Conservation (phyloP, 2,113 vertebrate species). For the Antechinus flavipes region DNA sequence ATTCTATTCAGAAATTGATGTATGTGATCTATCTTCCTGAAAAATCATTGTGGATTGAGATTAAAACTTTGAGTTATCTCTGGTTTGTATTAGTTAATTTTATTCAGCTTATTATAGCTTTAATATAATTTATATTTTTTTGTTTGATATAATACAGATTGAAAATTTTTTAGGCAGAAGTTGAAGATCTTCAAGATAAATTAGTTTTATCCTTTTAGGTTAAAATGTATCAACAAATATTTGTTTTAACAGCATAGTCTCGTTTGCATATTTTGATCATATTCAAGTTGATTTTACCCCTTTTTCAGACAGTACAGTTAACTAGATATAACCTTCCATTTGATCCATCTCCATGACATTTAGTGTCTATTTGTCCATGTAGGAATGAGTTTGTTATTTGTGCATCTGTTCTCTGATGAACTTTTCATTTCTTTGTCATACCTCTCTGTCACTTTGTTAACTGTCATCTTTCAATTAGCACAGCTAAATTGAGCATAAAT, state of each 20-base stretch:
- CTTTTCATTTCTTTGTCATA: background rate
- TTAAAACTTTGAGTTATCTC: background rate
- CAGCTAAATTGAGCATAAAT: background rate
- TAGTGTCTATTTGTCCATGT: background rate
- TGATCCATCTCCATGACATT: background rate
- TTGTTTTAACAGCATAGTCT: constrained; percentile 34
- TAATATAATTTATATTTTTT: constrained; percentile 25
- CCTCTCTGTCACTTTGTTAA: background rate
- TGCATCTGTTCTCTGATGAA: background rate
- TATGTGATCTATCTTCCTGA: background rate
- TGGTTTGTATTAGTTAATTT: background rate
- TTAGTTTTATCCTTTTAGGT: constrained; percentile 13
- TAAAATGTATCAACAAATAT: background rate
- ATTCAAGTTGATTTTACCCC: background rate
- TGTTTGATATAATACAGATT: background rate
- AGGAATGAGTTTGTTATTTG: background rate
- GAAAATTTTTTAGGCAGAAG: background rate
- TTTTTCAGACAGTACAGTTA: background rate
- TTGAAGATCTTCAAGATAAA: background rate
- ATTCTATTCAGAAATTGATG: background rate
- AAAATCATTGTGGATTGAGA: background rate
- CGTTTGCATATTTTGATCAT: background rate
- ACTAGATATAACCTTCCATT: background rate
- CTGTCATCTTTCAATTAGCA: background rate
- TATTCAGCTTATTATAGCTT: background rate